Conservation (phyloP, 30 jellyfish, hydroid and myxozoan genomes). For the Aurelia sp. region DNA sequence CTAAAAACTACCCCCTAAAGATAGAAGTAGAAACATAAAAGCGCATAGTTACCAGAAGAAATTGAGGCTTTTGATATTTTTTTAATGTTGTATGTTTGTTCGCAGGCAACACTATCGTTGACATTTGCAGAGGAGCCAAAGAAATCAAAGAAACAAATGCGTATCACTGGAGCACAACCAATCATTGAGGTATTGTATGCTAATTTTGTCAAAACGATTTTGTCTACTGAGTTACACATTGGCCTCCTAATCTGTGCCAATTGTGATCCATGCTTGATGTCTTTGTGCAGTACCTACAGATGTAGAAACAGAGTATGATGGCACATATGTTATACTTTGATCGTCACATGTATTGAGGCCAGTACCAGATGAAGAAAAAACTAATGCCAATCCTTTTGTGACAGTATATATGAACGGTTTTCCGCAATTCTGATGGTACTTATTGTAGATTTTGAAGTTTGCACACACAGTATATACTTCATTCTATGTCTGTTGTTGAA, state of each 20-base stretch:
- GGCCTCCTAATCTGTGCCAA: too few species aligned
- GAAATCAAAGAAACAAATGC: conserved; percentile 77
- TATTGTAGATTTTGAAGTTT: background rate
- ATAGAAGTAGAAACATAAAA: too few species aligned
- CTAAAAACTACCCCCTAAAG: too few species aligned
- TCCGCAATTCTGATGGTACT: conserved; percentile 37
- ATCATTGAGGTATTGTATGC: conserved; percentile 84
- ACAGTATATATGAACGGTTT: conserved; percentile 11
- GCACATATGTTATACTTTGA: background rate
- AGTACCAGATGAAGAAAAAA: conserved; percentile 49
- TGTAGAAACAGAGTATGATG: too few species aligned
- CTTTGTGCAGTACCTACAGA: too few species aligned
- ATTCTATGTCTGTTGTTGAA: too few species aligned
- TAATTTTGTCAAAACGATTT: background rate
- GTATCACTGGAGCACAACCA: conserved; percentile 84
- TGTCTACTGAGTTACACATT: too few species aligned
- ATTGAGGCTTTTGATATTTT: background rate
- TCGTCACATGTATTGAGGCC: background rate
- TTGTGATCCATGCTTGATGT: too few species aligned
- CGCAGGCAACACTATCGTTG: conserved; percentile 82
- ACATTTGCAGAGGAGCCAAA: conserved; percentile 82
- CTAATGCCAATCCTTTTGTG: conserved; percentile 56
- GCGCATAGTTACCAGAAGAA: too few species aligned
- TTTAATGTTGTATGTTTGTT: background rate
- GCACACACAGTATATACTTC: too few species aligned